phyloP scores from a whole-genome alignment of 2,888 invertebrate species.

The Aromia moschata region DNA sequence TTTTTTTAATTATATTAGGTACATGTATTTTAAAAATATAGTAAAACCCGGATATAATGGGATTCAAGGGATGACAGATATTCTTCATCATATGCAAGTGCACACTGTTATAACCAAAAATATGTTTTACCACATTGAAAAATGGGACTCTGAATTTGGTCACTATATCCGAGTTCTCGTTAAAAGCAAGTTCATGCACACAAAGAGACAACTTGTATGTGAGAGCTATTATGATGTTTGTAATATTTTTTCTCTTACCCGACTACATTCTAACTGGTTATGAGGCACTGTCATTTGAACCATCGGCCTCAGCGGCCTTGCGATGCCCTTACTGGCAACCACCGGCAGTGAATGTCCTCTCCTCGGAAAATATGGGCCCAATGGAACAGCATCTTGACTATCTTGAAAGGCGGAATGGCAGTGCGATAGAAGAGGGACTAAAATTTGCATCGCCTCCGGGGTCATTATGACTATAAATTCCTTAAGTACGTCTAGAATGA shows the following conservation, averaged over 20 bases:
- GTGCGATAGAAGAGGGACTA: constrained; percentile 86
- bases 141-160: no score
- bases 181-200: no score
- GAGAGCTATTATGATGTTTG: not conserved
- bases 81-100: no score
- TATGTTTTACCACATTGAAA: no score
- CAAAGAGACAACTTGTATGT: not conserved
- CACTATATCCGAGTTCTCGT: no score
- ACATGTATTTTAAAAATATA: no score
- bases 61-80: no score
- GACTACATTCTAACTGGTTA: constrained; percentile 75
- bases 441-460: constrained; percentile 79
- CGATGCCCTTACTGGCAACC: constrained; percentile 69
- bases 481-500: constrained; percentile 72
- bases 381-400: constrained; percentile 73
- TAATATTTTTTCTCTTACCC: constrained; percentile 61
- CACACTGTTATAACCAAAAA: no score
- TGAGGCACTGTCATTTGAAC: constrained; percentile 86
- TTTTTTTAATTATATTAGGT: no score
- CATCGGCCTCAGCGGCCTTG: constrained; percentile 81
- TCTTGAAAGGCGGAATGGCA: constrained; percentile 85
- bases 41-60: no score
- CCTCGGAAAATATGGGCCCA: constrained; percentile 82
- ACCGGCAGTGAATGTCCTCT: constrained; percentile 69
- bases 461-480: constrained; percentile 83